phyloP scores from a whole-genome alignment of 1,140 invertebrate genomes.

The Drosophila azteca region DNA sequence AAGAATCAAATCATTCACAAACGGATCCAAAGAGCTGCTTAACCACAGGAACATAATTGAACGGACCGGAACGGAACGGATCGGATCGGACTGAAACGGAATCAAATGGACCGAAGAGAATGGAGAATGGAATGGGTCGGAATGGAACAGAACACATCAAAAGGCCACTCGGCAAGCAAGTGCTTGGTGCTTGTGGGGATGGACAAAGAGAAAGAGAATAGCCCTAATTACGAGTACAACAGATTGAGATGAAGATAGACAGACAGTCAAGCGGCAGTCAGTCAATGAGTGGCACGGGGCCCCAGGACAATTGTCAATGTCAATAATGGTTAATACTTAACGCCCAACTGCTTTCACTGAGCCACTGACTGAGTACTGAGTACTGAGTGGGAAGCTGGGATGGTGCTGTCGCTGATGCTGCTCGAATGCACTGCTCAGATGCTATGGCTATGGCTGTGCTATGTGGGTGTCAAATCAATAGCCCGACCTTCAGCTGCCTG shows the following conservation, averaged over 20 bases:
- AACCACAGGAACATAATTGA: too few species aligned
- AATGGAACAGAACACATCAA: conserved; percentile 28
- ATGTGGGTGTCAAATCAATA: conserved; percentile 74
- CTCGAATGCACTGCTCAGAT: background rate
- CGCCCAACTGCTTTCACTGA: conserved; percentile 26
- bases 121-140: too few species aligned
- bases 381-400: background rate
- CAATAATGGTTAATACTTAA: conserved; percentile 78
- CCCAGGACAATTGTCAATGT: conserved; percentile 74
- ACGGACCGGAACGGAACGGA: too few species aligned
- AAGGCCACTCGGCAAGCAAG: conserved; percentile 47
- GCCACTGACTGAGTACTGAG: background rate
- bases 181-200: background rate
- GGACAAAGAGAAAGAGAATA: too few species aligned
- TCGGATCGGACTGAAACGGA: too few species aligned
- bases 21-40: too few species aligned
- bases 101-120: too few species aligned
- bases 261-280: background rate
- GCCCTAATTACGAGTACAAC: conserved; percentile 47
- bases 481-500: conserved; percentile 57
- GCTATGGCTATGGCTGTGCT: conserved; percentile 3
- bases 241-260: conserved; percentile 46
- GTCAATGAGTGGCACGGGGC: conserved; percentile 10
- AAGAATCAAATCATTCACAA: background rate
- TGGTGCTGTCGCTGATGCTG: conserved; percentile 10